Base-by-base conservation (phyloP, 2,113 vertebrate genomes). In the Rhinichthys klamathensis region DNA sequence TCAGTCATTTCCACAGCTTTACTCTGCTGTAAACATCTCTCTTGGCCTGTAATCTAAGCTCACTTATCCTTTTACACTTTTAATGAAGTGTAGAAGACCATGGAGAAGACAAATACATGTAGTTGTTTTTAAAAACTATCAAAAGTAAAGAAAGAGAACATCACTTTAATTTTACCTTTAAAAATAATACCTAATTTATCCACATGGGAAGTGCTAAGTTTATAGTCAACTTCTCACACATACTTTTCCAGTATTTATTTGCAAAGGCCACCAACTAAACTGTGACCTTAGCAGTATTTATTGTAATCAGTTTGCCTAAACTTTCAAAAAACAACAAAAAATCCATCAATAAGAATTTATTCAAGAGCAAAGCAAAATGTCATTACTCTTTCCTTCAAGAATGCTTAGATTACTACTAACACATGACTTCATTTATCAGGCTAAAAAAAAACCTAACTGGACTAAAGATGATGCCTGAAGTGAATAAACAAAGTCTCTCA, bases 11-110 rank as follows among this genome's bases (percentile, higher is more conserved):
- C 60, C 54, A 41, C 18, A 35, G 70, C 78, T 69, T 54, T 61
- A 60, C 38, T 79, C n/a, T 60, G 27, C 13, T 30, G 41, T 77
- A 61, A 12, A 41, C 35, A 35, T 80, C 32, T 61, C 38, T 73
- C 35, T 73, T 79, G 63, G 70, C 81, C 30, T 25, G 84, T 5
- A 58, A 85, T 80, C 80, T 73, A 69, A 77, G 63, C 41, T 16
- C 60, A 46, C 12, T 13, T 35, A 7, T 38, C 7, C 10, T 60
- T 13, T 32, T 69, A 38, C 3, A 23, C 6, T 44, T 56, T 9
- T 38, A 72, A 38, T 16, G 18, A 23, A 70, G 18, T 21, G 18
- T 18, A n/a, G 18, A 38, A 41, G 30, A 2, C 16, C 67, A 41
- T 12, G 21, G 25, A 30, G 25, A 76, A 76, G 25, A 27, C 49